phyloP scores from a whole-genome alignment of 2,888 invertebrate genomes.

The Xanthia togata region DNA sequence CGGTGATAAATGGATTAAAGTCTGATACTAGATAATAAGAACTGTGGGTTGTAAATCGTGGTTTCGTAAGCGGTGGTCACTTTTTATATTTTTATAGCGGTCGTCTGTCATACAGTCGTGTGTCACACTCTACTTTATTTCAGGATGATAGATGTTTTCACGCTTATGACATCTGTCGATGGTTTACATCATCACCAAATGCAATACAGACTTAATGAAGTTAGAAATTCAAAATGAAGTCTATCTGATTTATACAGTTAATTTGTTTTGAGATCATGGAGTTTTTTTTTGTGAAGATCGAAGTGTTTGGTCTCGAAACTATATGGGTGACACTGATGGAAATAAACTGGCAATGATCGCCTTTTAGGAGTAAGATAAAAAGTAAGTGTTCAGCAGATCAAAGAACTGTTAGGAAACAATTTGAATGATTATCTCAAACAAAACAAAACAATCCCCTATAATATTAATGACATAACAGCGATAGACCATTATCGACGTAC shows the following conservation, averaged over 20 bases:
- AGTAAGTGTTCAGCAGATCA: background rate
- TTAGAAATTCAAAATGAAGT: background rate
- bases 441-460: constrained; percentile 38
- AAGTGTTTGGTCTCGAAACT: background rate
- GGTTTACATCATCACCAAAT: constrained; percentile 31
- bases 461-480: constrained; percentile 59
- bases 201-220: constrained; percentile 9
- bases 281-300: background rate
- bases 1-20: constrained; percentile 90
- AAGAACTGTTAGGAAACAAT: background rate
- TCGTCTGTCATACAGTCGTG: constrained; percentile 67
- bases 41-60: constrained; percentile 87
- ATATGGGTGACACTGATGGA: background rate
- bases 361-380: background rate
- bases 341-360: background rate
- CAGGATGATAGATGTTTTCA: constrained; percentile 21
- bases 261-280: background rate
- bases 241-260: background rate
- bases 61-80: constrained; percentile 87
- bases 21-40: constrained; percentile 88
- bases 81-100: constrained; percentile 72
- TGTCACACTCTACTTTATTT: constrained; percentile 47
- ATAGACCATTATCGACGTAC: constrained; percentile 36
- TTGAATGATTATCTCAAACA: constrained; percentile 4
- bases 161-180: constrained; percentile 30